Percentiles rank a stretch among this genome's conserved stretches.
Conservation (phyloP, 2,888 invertebrate genomes). For the Plutella xylostella region DNA sequence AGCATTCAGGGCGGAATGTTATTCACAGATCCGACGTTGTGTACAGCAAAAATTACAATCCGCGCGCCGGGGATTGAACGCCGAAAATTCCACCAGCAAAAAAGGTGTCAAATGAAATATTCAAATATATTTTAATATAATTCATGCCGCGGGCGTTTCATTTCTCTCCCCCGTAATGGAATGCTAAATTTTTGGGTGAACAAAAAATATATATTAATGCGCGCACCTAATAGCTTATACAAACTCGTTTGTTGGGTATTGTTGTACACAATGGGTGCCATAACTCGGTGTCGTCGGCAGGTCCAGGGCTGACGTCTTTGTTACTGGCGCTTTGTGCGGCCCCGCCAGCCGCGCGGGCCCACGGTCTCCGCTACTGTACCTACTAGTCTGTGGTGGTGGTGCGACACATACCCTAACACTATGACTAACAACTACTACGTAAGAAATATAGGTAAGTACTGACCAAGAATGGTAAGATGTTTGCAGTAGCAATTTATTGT, state of each 20-base stretch:
- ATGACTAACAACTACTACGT: no score
- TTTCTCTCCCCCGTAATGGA: conserved; percentile 71
- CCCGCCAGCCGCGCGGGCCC: no score
- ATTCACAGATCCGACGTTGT: conserved; percentile 56
- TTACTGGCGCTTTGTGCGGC: conserved; percentile 57
- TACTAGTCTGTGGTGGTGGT: no score
- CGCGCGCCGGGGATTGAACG: conserved; percentile 61
- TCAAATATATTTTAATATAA: conserved; percentile 72
- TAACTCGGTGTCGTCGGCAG: conserved; percentile 68
- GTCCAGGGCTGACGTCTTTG: conserved; percentile 71
- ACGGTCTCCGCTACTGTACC: conserved; percentile 8
- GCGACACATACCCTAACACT: no score
- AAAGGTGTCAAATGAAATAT: conserved; percentile 72
- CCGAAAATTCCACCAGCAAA: conserved; percentile 57
- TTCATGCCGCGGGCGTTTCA: conserved; percentile 71
- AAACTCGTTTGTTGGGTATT: conserved; percentile 71
- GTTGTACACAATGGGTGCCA: conserved; percentile 69
- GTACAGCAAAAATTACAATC: conserved; percentile 64
- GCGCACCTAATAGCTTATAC: conserved; percentile 71
- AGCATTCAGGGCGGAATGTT: conserved; percentile 66
- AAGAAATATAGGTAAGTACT: no score
- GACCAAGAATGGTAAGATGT: no score
- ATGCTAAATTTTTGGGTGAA: conserved; percentile 70
- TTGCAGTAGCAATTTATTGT: no score
- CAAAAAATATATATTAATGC: conserved; percentile 72